Evolutionary conservation across 2,113 vertebrate genomes (phyloP), one percentile per base, ranked within the genome.

Genomic region (Emydura subglobosa): DNA sequence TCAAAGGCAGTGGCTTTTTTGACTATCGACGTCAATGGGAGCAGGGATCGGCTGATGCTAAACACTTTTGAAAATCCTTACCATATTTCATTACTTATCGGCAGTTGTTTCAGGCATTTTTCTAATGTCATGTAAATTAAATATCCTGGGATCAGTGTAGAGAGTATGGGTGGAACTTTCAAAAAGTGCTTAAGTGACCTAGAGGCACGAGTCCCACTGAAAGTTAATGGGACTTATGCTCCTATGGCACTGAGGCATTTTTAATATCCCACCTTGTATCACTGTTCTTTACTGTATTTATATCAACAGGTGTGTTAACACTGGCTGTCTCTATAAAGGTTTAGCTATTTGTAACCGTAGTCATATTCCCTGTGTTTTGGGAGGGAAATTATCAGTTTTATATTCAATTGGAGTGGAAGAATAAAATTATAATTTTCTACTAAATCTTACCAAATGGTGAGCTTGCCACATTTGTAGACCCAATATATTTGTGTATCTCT

Each of bases 271-370:
- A 74, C 68, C 49, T 57, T 93, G 79, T 84, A 95, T 94, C 83
- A 87, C 89, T 88, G 42, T 24, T 57, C 55, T 83, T 94, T 87
- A 72, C 83, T 90, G 78, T 84, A 6, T 91, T 95, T 92, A 74
- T 93, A 94, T 93, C 82, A 85, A 82, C 92, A 96, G 91, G 50
- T 7, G 9, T 79, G 39, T 54, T 94, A 96, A 85, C 87, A 85
- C 79, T 88, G 59, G 11, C 27, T 47, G 82, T 61, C 47, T 74
- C 59, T 3, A 29, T 89, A 86, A 72, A 44, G 29, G 29, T 14
- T 31, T 34, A 61, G 13, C 59, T 34, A 61, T 61, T 29, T 14
- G 59, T 34, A 61, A 13, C 6, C 29, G 11, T 27, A 61, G 59
- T 12, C 12, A 31, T 31, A 53, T 17, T 53, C 14, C 51, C 51